Percentiles rank a stretch among this genome's conserved stretches.
Evolutionary conservation across 2,113 vertebrate genomes (phyloP).

Genomic region (Lophochroa leadbeateri): DNA sequence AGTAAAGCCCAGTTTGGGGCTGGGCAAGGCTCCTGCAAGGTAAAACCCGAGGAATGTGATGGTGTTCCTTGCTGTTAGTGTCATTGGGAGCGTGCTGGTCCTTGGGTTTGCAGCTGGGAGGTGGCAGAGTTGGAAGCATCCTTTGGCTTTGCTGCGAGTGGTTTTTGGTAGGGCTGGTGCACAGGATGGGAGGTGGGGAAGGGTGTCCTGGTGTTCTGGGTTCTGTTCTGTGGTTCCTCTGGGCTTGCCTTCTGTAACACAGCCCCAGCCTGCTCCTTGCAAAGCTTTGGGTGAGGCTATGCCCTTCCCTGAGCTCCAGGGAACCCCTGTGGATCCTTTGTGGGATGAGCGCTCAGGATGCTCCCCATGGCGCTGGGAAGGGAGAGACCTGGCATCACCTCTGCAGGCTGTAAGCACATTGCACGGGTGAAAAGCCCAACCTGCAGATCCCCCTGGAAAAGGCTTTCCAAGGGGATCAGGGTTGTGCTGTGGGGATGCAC

Average conservation of each 20-base stretch:
- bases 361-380: accelerated
- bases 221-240: accelerated
- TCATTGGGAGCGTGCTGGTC: accelerated
- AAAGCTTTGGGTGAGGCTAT: background rate
- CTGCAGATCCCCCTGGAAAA: background rate
- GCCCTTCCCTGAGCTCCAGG: background rate
- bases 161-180: background rate
- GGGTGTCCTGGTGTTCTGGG: background rate
- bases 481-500: background rate
- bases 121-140: background rate
- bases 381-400: background rate
- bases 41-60: background rate
- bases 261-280: background rate
- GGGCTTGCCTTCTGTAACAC: background rate
- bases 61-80: background rate
- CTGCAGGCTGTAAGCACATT: accelerated
- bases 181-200: accelerated
- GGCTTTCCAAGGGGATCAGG: background rate
- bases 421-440: accelerated
- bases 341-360: accelerated
- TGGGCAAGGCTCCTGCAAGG: background rate
- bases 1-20: background rate
- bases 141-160: accelerated
- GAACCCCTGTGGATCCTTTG: background rate
- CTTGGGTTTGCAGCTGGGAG: background rate